Percentiles rank a stretch among this genome's conserved stretches.
Conservation (phyloP, 2,888 invertebrate species). For the Stenodema calcarata region DNA sequence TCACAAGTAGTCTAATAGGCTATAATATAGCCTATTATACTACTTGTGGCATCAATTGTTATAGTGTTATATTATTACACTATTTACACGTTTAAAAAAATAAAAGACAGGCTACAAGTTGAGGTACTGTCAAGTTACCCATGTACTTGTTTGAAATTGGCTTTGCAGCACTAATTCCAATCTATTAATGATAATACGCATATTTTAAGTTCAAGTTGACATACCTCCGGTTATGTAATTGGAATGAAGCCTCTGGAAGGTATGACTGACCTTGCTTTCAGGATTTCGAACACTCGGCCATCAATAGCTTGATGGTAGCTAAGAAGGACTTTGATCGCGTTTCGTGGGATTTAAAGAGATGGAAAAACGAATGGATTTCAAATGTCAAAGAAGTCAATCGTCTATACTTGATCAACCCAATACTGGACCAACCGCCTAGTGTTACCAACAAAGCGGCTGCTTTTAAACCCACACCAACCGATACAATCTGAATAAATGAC, state of each 20-base stretch:
- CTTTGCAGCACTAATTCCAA: no score
- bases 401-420: constrained; percentile 24
- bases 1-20: no score
- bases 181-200: no score
- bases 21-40: no score
- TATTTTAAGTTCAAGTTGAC: no score
- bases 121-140: no score
- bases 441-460: background rate
- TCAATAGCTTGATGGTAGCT: background rate
- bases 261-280: background rate
- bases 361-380: constrained; percentile 41
- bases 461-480: background rate
- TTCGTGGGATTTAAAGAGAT: constrained; percentile 5
- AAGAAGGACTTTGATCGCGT: constrained; percentile 27
- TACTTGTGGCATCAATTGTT: no score
- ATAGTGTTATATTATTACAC: no score
- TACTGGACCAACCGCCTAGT: constrained; percentile 13
- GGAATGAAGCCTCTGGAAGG: background rate
- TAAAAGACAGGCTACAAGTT: no score
- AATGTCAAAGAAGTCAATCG: constrained; percentile 38
- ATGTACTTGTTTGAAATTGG: no score
- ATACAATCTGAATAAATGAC: background rate
- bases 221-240: no score
- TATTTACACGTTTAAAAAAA: no score
- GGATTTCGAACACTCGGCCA: background rate